phyloP scores from a whole-genome alignment of 2,888 invertebrate species.

The Cephus pulcher region DNA sequence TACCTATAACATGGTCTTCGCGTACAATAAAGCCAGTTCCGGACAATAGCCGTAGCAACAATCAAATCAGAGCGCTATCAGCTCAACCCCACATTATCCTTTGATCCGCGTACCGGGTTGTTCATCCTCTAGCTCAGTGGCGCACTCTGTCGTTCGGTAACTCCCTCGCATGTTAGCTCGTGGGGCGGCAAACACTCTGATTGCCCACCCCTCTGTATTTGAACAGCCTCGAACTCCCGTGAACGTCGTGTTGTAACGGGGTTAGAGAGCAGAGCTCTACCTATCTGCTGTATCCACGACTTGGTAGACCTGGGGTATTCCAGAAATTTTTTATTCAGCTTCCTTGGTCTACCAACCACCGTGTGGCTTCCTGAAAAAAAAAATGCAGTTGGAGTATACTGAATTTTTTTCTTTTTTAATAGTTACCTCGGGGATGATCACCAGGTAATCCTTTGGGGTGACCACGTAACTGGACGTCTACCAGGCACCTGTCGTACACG shows the following conservation, averaged over 20 bases:
- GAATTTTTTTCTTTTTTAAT: background rate
- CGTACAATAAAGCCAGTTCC: conserved; percentile 55
- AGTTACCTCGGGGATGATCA: background rate
- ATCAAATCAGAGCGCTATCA: conserved; percentile 65
- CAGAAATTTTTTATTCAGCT: background rate
- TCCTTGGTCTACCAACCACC: background rate
- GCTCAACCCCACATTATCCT: conserved; percentile 51
- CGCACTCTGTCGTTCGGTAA: conserved; percentile 27
- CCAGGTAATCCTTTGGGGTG: background rate
- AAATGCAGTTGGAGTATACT: background rate
- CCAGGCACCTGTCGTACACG: conserved; percentile 43
- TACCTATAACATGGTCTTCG: conserved; percentile 24
- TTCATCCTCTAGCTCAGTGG: conserved; percentile 16
- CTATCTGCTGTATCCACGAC: background rate
- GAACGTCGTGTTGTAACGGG: conserved; percentile 3
- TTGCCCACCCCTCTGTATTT: conserved; percentile 61
- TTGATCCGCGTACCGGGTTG: conserved; percentile 44
- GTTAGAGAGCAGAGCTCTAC: background rate
- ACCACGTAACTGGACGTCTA: background rate
- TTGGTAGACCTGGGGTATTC: background rate
- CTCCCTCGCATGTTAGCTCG: conserved; percentile 50
- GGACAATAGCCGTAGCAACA: conserved; percentile 64
- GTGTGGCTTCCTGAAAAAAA: background rate
- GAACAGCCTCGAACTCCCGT: conserved; percentile 53
- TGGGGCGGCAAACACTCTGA: conserved; percentile 63